These are phyloP conservation scores for Rhopilema esculentum DNA, from an alignment of 30 jellyfish, hydroid and myxozoan genomes.

Conservation along the genomic window DNA sequence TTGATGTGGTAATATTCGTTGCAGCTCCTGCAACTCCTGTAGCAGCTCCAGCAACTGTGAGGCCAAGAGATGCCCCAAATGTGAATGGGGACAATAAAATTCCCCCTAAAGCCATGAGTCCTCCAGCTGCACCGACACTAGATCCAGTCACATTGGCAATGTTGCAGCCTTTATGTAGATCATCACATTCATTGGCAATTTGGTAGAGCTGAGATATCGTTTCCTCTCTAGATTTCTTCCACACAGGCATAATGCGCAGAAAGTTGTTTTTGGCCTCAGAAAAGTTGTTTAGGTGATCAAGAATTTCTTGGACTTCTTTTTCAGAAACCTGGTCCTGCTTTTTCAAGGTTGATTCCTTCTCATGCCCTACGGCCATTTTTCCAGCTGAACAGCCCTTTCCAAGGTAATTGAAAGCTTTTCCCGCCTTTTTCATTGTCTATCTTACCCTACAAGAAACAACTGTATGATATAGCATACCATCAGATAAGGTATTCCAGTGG, in stretches of 20 bases:
- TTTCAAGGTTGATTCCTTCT: constrained; percentile 3
- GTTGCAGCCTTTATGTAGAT: constrained; percentile 41
- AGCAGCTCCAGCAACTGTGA: constrained; percentile 48
- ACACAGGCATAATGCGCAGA: constrained; percentile 11
- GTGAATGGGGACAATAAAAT: constrained; percentile 42
- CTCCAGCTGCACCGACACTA: constrained; percentile 64
- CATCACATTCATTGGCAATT: constrained; percentile 38
- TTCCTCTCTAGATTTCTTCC: constrained; percentile 22
- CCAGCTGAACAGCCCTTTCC: constrained; percentile 22
- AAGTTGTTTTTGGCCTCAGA: not conserved
- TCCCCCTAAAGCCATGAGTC: constrained; percentile 41
- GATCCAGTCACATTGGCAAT: constrained; percentile 58
- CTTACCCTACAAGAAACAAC: too few species aligned
- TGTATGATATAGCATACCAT: too few species aligned
- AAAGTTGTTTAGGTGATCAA: constrained; percentile 10
- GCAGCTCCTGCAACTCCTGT: constrained; percentile 56
- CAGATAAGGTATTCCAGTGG: too few species aligned
- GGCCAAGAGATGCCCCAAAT: constrained; percentile 31
- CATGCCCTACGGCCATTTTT: not conserved
- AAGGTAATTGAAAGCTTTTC: too few species aligned
- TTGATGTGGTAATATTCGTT: constrained; percentile 41
- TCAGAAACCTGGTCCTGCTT: constrained; percentile 11
- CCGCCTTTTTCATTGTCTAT: too few species aligned
- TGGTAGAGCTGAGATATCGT: constrained; percentile 9
- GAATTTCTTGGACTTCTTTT: constrained; percentile 15